These are phyloP conservation scores for Unio pictorum DNA, from an alignment of 2,888 invertebrate species.

Conservation along the genomic window DNA sequence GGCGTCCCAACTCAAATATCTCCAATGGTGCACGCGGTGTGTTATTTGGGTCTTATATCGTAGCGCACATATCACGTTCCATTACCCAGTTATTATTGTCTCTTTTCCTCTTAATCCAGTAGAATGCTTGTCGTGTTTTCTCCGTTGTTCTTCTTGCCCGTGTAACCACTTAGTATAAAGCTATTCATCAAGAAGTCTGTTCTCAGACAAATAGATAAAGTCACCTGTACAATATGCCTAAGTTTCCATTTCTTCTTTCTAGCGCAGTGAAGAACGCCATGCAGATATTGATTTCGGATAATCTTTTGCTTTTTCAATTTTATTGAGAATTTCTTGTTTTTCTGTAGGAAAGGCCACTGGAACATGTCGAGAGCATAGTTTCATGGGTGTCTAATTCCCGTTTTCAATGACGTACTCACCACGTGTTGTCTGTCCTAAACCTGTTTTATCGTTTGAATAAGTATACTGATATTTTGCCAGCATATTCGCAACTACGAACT, in stretches of 20 bases:
- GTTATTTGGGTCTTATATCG: conserved; percentile 12
- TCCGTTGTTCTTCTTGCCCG: conserved; percentile 11
- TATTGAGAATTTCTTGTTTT: conserved; percentile 9
- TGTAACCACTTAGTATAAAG: conserved; percentile 9
- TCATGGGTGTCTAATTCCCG: conserved; percentile 9
- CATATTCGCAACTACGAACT: not conserved
- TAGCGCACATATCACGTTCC: conserved; percentile 14
- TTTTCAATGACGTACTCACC: conserved; percentile 11
- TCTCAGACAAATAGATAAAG: conserved; percentile 6
- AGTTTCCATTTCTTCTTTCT: conserved; percentile 17
- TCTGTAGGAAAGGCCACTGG: conserved; percentile 12
- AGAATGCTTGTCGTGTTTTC: conserved; percentile 10
- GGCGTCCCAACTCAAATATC: conserved; percentile 83
- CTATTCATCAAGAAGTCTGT: conserved; percentile 8
- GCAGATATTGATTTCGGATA: no score
- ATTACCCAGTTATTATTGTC: conserved; percentile 6
- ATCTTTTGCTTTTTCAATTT: conserved; percentile 11
- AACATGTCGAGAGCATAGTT: conserved; percentile 10
- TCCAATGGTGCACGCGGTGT: conserved; percentile 10
- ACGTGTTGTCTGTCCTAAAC: conserved; percentile 1
- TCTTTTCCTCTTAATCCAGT: conserved; percentile 12
- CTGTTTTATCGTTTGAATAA: no score
- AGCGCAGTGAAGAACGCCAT: not conserved
- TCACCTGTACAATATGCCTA: conserved; percentile 12
- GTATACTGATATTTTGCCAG: not conserved